Evolutionary conservation across 2,797 vertebrate genomes (phyloP).

Genomic region (Dendrocincla fuliginosa): DNA sequence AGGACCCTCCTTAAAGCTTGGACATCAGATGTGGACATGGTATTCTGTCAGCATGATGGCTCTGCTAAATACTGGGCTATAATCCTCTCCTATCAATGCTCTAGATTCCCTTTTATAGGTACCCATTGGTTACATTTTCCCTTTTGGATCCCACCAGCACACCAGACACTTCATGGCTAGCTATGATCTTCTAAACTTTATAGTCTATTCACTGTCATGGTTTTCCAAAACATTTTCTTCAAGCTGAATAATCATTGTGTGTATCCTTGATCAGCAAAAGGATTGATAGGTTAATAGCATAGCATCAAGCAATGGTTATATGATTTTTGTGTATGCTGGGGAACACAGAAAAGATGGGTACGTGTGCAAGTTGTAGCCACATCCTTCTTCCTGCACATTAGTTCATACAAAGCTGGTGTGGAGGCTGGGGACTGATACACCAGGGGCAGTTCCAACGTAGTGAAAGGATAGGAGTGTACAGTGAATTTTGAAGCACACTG

Average conservation of each 20-base stretch:
- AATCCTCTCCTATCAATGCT: rapidly evolving
- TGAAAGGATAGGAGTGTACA: not conserved
- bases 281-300: not conserved
- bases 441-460: not conserved
- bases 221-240: not conserved
- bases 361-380: not conserved
- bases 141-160: not conserved
- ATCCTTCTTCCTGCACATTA: not conserved
- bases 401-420: not conserved
- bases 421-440: not conserved
- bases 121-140: not conserved
- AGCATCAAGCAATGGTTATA: not conserved
- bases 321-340: not conserved
- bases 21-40: not conserved
- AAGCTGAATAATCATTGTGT: not conserved
- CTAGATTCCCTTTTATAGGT: not conserved
- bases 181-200: not conserved
- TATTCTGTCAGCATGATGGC: not conserved
- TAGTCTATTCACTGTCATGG: not conserved
- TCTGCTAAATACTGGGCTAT: not conserved
- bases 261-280: not conserved
- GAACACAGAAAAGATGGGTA: not conserved
- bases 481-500: not conserved
- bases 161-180: not conserved
- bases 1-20: not conserved